A percentile compares a stretch with the other conserved stretches of the same genome.
phyloP scores from a whole-genome alignment of 2,888 invertebrate genomes.

The Balanococcus diminutus region DNA sequence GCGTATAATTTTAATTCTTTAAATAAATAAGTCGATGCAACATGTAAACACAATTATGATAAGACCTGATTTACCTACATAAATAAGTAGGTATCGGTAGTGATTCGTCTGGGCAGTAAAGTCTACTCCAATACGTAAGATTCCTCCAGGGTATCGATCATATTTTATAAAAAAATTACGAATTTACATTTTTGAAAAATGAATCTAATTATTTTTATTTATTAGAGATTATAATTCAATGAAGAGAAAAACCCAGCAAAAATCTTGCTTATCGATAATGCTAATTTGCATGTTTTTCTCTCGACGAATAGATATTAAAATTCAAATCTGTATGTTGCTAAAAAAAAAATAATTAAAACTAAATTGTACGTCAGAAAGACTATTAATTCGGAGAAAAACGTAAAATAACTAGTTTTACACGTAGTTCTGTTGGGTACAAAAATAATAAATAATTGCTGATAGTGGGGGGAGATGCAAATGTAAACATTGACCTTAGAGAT shows the following conservation, averaged over 20 bases:
- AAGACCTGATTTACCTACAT: not conserved
- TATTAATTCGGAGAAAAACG: constrained; percentile 24
- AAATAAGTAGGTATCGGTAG: not conserved
- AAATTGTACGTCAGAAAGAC: not conserved
- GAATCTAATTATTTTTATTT: not conserved
- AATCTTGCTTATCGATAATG: not conserved
- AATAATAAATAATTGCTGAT: not conserved
- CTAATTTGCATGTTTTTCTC: constrained; percentile 15
- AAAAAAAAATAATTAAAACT: not conserved
- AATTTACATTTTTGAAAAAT: not conserved
- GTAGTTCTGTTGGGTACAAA: not conserved
- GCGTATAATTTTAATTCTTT: not conserved
- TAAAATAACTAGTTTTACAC: not conserved
- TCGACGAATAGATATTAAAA: not conserved
- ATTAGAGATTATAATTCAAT: too few relatives aligned
- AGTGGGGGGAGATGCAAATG: constrained; percentile 24
- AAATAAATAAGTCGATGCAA: not conserved
- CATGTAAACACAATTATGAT: not conserved
- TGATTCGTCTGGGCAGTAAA: not conserved
- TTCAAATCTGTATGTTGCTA: not conserved
- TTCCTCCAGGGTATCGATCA: not conserved
- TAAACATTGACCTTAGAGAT: constrained; percentile 23
- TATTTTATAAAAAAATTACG: not conserved
- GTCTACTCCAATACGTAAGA: too few relatives aligned
- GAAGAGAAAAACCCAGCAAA: not conserved